phyloP scores from a whole-genome alignment of 2,888 invertebrate genomes.

The Drosophila cognata region DNA sequence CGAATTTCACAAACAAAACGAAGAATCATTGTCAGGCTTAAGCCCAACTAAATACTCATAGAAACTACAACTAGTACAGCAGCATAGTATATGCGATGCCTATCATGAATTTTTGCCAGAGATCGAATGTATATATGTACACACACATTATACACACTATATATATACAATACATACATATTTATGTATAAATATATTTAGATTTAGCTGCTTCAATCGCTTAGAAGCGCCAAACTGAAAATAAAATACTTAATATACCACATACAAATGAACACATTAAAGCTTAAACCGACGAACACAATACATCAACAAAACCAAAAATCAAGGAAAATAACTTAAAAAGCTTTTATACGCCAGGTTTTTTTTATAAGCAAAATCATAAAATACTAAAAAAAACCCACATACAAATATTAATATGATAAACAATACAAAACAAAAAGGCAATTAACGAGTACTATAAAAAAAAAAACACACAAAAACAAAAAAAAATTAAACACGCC shows the following conservation, averaged over 20 bases:
- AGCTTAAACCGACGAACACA: slow-evolving; percentile 24
- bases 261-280: slow-evolving; percentile 36
- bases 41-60: slow-evolving; percentile 35
- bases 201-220: slow-evolving; percentile 49
- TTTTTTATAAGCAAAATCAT: slow-evolving; percentile 69
- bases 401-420: slow-evolving; percentile 37
- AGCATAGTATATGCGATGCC: slow-evolving; percentile 12
- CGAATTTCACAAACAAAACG: slow-evolving; percentile 40
- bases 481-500: slow-evolving; percentile 27
- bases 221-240: slow-evolving; percentile 58
- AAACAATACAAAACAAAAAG: slow-evolving; percentile 35
- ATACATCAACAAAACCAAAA: slow-evolving; percentile 14
- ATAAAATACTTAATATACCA: slow-evolving; percentile 23
- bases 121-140: slow-evolving; percentile 58
- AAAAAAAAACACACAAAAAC: slow-evolving; percentile 2
- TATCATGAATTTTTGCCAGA: slow-evolving; percentile 57
- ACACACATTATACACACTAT: slow-evolving; percentile 26
- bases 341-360: slow-evolving; percentile 77
- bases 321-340: slow-evolving; percentile 39
- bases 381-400: slow-evolving; percentile 41
- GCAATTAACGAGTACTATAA: slow-evolving; percentile 28
- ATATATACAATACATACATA: slow-evolving; percentile 43
- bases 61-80: slow-evolving; percentile 25
- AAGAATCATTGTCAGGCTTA: slow-evolving; percentile 22
- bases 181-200: slow-evolving; percentile 30